Evolutionary conservation across 1,140 invertebrate genomes (phyloP).

Genomic region (Pseudomyrmex pallidus): DNA sequence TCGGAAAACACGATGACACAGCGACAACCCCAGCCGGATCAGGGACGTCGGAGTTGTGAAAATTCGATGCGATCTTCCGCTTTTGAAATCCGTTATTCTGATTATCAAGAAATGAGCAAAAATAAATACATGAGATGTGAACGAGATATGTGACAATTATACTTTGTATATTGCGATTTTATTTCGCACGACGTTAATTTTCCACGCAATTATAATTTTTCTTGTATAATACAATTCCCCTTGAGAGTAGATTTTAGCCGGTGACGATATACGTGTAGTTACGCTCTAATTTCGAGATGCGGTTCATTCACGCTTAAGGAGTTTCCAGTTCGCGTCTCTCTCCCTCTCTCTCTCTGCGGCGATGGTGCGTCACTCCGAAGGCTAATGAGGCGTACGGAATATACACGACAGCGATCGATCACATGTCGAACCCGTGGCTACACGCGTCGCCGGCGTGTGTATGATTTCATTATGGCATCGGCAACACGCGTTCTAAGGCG

Average conservation of each 20-base stretch:
- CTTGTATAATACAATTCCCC: background rate
- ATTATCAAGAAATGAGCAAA: no score
- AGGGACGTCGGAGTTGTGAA: slow-evolving; percentile 32
- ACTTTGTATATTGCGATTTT: no score
- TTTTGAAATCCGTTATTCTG: no score
- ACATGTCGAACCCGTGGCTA: slow-evolving; percentile 14
- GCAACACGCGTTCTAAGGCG: slow-evolving; percentile 72
- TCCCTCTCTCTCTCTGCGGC: no score
- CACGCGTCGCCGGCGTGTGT: slow-evolving; percentile 4
- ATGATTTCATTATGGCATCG: slow-evolving; percentile 56
- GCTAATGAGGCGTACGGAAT: slow-evolving; percentile 34
- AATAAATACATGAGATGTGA: no score
- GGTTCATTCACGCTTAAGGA: slow-evolving; percentile 27
- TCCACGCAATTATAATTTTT: no score
- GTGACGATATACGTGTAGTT: background rate
- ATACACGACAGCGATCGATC: slow-evolving; percentile 38
- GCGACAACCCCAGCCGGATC: slow-evolving; percentile 62
- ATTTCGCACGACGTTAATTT: no score
- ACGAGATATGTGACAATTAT: no score
- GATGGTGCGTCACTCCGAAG: background rate
- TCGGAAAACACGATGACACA: slow-evolving; percentile 72
- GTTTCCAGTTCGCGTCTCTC: background rate
- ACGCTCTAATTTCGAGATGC: slow-evolving; percentile 24
- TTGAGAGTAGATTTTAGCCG: slow-evolving; percentile 15
- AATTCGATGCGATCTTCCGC: no score